phyloP scores from a whole-genome alignment of 1,140 invertebrate genomes.

The Drosophila truncata region DNA sequence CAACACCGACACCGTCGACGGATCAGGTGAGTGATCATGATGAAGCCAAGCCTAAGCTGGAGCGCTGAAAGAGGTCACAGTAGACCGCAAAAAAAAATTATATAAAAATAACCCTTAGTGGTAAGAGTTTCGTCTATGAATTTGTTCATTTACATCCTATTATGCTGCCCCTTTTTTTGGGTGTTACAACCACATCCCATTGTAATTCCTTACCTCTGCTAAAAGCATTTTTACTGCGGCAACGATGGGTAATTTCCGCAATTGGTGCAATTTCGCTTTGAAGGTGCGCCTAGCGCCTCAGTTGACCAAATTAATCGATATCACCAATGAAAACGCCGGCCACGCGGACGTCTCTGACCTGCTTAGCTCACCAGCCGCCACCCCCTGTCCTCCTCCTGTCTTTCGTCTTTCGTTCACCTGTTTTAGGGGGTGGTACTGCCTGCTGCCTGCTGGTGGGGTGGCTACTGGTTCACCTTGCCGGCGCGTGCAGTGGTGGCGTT shows the following conservation, averaged over 20 bases:
- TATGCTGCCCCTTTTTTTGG: background rate
- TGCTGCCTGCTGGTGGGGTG: slow-evolving; percentile 24
- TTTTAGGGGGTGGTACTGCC: slow-evolving; percentile 19
- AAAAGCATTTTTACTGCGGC: slow-evolving; percentile 58
- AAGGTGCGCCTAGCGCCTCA: slow-evolving; percentile 65
- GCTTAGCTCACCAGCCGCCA: slow-evolving; percentile 55
- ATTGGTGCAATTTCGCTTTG: slow-evolving; percentile 73
- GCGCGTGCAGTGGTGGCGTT: slow-evolving; percentile 48
- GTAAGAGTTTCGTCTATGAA: background rate
- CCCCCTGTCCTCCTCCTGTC: slow-evolving; percentile 29
- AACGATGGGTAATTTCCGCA: slow-evolving; percentile 68
- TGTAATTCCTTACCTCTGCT: slow-evolving; percentile 63
- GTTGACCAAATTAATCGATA: slow-evolving; percentile 79
- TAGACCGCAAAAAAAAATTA: background rate
- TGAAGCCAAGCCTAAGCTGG: background rate
- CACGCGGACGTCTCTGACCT: slow-evolving; percentile 62
- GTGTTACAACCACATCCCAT: slow-evolving; percentile 8
- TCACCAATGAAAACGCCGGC: slow-evolving; percentile 62
- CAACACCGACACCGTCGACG: slow-evolving; percentile 58
- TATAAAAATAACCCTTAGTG: background rate
- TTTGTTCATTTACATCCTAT: background rate
- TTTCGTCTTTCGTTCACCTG: background rate
- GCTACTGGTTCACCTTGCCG: slow-evolving; percentile 48
- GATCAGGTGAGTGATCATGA: slow-evolving; percentile 69
- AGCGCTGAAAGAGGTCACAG: background rate